Base-by-base conservation (phyloP, 2,888 invertebrate species). In the Phortica magna region DNA sequence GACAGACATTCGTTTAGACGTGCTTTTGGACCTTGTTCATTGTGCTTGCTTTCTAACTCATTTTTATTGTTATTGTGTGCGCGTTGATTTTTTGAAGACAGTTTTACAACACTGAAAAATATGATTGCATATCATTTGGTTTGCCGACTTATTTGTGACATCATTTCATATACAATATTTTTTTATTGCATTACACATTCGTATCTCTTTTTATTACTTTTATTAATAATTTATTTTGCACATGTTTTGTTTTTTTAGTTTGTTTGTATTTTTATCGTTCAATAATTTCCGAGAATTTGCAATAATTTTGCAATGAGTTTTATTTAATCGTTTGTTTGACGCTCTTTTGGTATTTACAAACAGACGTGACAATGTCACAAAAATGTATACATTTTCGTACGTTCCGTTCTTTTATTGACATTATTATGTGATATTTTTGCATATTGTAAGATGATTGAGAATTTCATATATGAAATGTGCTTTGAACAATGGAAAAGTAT, bases 281-380 rank as follows among this genome's bases (percentile, higher is more conserved):
- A 19, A 67, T 42, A 42, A 42, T 67, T 67, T 67, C 67, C 17
- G 42, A 67, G 67, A 67, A 67, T 12, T 61, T 61, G 10, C 22
- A 22, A 19, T 14, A 48, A 9, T 48, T 31, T 2, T 48, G 61
- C 10, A 22, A 61, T 61, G 61, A 61, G 19, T 17, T 10, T 17
- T 17, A 55, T 17, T n/a, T 22, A 22, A 61, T 3, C 61, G n/a
- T 61, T 61, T 61, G 61, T 61, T 61, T 61, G 31, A 31, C 0
- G 31, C 22, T 61, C 10, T 17, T 59, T 22, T 59, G 59, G 59
- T 59, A 59, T 61, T 17, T 61, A 17, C 61, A 61, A 61, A 59
- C 31, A 31, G 65, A 78, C 76, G 76, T 78, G 78, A 78, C 72
- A 65, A 76, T 78, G 74, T 74, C 76, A 70, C 74, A 68, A 77